Conservation (phyloP, 2,113 vertebrate genomes). For the Brachypodius melanocephalos region DNA sequence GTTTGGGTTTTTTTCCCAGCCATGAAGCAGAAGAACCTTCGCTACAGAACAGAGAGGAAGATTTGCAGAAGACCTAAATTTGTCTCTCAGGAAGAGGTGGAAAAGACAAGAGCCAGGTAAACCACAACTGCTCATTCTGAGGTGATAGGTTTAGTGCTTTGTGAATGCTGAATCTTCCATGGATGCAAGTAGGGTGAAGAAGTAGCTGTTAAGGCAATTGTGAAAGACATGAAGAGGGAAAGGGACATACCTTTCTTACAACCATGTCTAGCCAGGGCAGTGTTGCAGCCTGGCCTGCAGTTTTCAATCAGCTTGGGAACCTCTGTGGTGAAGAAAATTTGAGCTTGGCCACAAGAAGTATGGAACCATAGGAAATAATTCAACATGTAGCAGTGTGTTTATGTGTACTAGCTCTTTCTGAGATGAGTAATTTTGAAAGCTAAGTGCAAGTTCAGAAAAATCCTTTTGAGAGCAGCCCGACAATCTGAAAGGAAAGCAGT, state of each 20-base stretch:
- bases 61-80: slow-evolving; percentile 82
- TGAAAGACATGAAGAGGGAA: neutral
- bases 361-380: neutral
- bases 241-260: neutral
- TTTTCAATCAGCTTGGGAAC: neutral
- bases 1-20: neutral
- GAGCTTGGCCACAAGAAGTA: neutral
- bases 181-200: neutral
- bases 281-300: neutral
- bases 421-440: neutral
- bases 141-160: neutral
- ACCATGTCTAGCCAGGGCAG: neutral
- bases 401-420: neutral
- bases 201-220: neutral
- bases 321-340: neutral
- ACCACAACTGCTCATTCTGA: neutral
- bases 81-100: slow-evolving; percentile 74
- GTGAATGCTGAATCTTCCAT: neutral
- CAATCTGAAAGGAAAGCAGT: neutral
- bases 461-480: neutral
- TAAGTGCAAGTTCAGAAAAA: neutral
- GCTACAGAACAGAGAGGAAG: slow-evolving; percentile 69
- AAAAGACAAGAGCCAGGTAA: slow-evolving; percentile 57
- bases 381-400: rapidly evolving
- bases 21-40: slow-evolving; percentile 82